Conservation (phyloP, 2,888 invertebrate species). For the Phaedon cochleariae region DNA sequence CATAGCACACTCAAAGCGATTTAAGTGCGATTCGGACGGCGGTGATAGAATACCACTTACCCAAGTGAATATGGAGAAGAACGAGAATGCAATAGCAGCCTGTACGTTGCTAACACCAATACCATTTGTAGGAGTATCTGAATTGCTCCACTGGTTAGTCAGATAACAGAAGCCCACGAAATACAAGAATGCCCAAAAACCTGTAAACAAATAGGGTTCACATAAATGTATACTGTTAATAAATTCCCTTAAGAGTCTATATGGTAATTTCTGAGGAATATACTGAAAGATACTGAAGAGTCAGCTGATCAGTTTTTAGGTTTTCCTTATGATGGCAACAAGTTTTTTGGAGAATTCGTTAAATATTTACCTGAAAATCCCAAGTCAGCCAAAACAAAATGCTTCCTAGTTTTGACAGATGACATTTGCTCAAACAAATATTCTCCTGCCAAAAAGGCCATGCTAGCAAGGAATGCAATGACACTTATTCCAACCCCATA, state of each 20-base stretch:
- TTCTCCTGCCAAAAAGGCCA: constrained; percentile 90
- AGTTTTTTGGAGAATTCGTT: too few species aligned
- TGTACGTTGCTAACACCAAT: constrained; percentile 88
- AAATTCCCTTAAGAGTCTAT: too few species aligned
- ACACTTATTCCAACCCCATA: constrained; percentile 94
- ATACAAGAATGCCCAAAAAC: constrained; percentile 93
- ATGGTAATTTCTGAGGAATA: too few species aligned
- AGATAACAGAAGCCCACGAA: constrained; percentile 96
- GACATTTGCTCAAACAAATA: constrained; percentile 97
- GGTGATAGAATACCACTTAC: constrained; percentile 71
- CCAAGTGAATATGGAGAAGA: constrained; percentile 97
- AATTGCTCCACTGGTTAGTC: constrained; percentile 90
- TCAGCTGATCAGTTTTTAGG: too few species aligned
- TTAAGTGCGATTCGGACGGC: too few species aligned
- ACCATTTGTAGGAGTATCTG: constrained; percentile 68
- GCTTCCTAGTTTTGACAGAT: constrained; percentile 96
- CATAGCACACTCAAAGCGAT: too few species aligned
- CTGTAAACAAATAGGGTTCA: constrained; percentile 66
- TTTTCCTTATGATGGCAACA: too few species aligned
- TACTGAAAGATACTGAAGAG: too few species aligned
- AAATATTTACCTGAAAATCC: constrained; percentile 81
- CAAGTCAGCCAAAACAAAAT: constrained; percentile 92
- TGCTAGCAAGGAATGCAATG: constrained; percentile 88
- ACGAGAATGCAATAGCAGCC: constrained; percentile 94
- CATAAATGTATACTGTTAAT: neutral